Conservation (phyloP, 2,113 vertebrate genomes). For the Crotalus tigris region DNA sequence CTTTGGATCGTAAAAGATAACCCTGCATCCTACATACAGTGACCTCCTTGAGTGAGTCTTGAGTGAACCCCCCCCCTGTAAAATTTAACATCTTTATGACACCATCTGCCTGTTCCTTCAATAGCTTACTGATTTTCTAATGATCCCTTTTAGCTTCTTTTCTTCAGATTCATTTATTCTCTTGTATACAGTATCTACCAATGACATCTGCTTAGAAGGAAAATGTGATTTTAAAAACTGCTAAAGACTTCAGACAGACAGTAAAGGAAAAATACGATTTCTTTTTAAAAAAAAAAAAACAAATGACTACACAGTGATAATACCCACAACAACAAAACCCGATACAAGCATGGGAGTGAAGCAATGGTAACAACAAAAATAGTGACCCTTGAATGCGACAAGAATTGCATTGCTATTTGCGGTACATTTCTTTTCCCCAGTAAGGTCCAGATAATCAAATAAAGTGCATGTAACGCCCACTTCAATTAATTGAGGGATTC, state of each 20-base stretch:
- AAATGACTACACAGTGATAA: not conserved
- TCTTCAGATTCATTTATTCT: constrained; percentile 57
- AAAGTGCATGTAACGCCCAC: not conserved
- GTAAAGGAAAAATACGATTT: not conserved
- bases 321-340: not conserved
- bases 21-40: constrained; percentile 54
- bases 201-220: constrained; percentile 26
- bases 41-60: constrained; percentile 67
- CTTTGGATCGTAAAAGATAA: constrained; percentile 65
- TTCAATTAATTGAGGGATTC: not conserved
- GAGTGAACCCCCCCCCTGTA: constrained; percentile 35
- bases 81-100: constrained; percentile 66
- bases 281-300: not conserved
- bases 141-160: constrained; percentile 58
- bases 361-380: not conserved
- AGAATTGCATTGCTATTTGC: not conserved
- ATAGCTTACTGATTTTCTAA: constrained; percentile 61
- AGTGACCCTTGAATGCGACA: too few relatives aligned
- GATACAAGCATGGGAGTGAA: not conserved
- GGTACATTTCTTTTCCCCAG: not conserved
- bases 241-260: constrained; percentile 1
- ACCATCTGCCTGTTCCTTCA: constrained; percentile 57
- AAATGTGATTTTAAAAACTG: constrained; percentile 19
- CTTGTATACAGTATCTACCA: constrained; percentile 27
- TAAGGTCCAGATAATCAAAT: not conserved